Evolutionary conservation across 1,140 invertebrate species (phyloP), one percentile per base, ranked within the genome.

Genomic region (Drosophila lowei): DNA sequence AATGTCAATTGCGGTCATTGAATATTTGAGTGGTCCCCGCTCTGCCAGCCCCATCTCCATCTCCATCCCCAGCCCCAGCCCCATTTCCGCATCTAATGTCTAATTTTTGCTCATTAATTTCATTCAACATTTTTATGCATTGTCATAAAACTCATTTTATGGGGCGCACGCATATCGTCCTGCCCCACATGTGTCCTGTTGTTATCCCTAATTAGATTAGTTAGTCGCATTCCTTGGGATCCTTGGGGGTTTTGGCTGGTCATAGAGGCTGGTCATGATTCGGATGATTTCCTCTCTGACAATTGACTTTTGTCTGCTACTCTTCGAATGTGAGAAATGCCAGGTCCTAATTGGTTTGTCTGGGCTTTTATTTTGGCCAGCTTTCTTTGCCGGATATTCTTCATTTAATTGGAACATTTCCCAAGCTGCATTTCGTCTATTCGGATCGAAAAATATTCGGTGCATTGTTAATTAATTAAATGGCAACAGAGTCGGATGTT

Each of bases 81-180:
- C 61, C 43, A 23, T 8, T 21, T 16, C 2, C 43, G 18, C 57
- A 48, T 71, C 80, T 76, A 67, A 76, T 76, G 70, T 86, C 83
- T 89, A 89, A 81, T 90, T 90, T 90, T 83, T 79, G 77, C 77
- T 77, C 86, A 90, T 86, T 89, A 85, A 89, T 85, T 68, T 79
- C 74, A 68, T 85, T 65, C 85, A 80, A 78, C 85, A 88, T 85
- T 77, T 89, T 88, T 89, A 89, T 89, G 84, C 84, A 83, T 56
- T 75, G 86, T 90, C 85, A 90, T 90, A 85, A 90, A 90, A 85
- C 54, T 83, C 72, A 81, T 90, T 90, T 90, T 79, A 89, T 83
- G 86, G 70, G 57, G 46, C 48, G 28, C 55, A 83, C 58, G 34
- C 54, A 60, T 43, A 56, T 21, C 38, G 21, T 44, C 7, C 28